Percentiles rank a stretch among this genome's conserved stretches.
These are phyloP conservation scores for Elaphurus davidianus DNA, from an alignment of 2,113 vertebrate genomes.

Conservation along the genomic window DNA sequence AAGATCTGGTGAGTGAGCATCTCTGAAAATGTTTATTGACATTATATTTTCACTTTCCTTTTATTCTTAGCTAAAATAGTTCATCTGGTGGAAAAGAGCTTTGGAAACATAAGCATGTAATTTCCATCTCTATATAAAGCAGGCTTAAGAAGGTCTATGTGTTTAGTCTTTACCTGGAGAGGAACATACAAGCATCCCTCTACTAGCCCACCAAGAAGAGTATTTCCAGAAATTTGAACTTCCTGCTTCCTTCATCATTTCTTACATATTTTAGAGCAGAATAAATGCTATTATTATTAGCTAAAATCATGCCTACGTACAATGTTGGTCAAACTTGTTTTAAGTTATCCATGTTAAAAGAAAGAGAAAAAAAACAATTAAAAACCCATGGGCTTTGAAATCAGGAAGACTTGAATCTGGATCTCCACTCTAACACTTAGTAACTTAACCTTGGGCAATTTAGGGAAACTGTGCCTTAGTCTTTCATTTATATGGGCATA, in stretches of 20 bases:
- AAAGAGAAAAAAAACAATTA: background rate
- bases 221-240: background rate
- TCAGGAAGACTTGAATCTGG: background rate
- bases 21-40: background rate
- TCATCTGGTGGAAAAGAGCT: background rate
- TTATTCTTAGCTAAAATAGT: background rate
- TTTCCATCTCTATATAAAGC: background rate
- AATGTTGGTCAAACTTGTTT: background rate
- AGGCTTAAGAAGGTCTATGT: background rate
- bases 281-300: background rate
- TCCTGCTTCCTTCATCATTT: background rate
- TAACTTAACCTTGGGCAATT: background rate
- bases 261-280: background rate
- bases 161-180: background rate
- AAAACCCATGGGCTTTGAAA: background rate
- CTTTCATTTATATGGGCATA: background rate
- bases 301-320: background rate
- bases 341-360: background rate
- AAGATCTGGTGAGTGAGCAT: background rate
- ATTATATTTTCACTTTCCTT: background rate
- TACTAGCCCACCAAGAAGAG: background rate
- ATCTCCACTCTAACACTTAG: background rate
- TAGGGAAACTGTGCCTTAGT: background rate
- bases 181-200: background rate
- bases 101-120: background rate